Base-by-base conservation (phyloP, 2,113 vertebrate genomes). In the Gymnocephalus cernua region DNA sequence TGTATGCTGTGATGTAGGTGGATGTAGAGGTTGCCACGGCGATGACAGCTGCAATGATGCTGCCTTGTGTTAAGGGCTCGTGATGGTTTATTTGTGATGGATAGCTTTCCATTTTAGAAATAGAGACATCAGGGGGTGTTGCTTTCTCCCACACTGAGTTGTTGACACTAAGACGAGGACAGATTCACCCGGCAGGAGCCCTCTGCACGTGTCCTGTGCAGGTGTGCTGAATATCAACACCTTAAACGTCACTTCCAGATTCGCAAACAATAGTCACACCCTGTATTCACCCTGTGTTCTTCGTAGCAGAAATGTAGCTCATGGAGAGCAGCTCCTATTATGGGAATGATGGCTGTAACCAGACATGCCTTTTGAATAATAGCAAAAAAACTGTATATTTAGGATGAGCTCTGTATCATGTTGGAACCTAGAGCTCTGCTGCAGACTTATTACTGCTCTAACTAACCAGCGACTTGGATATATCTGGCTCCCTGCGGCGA, bases 201-300 rank as follows among this genome's bases (percentile, higher is more conserved):
- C 21, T 16, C 14, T 69, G 32, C 38, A 51, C 11, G 51, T 56
- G 44, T 56, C 41, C 16, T 51, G 32, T 21, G 21, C 58, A 57
- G 54, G 51, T 83, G 86, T 48, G 62, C 44, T 44, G 19, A 56
- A 61, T 27, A 75, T 35, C 18, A 47, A 50, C 61, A 38, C 47
- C 53, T 63, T 51, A n/a, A 69, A 76, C 18, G 45, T 85, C 82
- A 83, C 84, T 65, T 82, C 73, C 68, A 82, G 54, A 19, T 75
- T 51, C 47, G 9, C 47, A 61, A 62, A 78, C 75, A 75, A 58
- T 74, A 70, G 86, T 89, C 78, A 58, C 83, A 81, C 80, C 85
- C 79, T 51, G 71, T 67, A 12, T 56, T 82, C 65, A 78, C 27
- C 15, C n/a, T 68, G 45, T 76, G 14, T 44, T 38, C 41, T 71